Percentiles rank a stretch among this genome's conserved stretches.
These are phyloP conservation scores for Gymnocypris eckloni DNA, from an alignment of 2,797 vertebrate genomes.

Conservation along the genomic window DNA sequence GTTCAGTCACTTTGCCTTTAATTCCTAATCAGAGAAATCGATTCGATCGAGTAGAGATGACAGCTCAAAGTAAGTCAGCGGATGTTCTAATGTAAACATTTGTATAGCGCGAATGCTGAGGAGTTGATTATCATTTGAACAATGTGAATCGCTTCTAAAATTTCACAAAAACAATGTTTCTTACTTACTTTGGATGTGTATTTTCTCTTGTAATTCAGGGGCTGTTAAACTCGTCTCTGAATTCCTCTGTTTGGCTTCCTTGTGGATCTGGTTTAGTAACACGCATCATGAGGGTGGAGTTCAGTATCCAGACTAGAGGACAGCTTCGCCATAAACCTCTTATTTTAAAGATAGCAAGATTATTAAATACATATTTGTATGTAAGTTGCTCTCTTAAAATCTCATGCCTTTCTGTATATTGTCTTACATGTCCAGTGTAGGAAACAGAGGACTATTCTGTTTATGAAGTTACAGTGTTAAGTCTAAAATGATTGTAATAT, in stretches of 20 bases:
- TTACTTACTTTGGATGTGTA: conserved; percentile 25
- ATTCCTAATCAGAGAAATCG: not conserved
- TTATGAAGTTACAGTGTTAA: not conserved
- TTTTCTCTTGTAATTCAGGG: not conserved
- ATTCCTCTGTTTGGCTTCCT: not conserved
- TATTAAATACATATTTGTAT: not conserved
- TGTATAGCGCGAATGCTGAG: not conserved
- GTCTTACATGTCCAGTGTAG: not conserved
- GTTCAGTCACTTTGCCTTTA: not conserved
- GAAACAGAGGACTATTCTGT: not conserved
- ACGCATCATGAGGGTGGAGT: conserved; percentile 45
- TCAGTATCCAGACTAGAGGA: not conserved
- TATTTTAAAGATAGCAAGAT: not conserved
- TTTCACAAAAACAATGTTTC: not conserved
- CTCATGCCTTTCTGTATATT: not conserved
- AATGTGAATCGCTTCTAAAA: not conserved
- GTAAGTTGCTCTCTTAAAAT: not conserved
- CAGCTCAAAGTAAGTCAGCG: not conserved
- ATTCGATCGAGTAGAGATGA: not conserved
- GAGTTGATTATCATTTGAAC: not conserved
- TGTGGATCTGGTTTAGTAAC: conserved; percentile 19
- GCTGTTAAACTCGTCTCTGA: not conserved
- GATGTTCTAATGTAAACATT: not conserved
- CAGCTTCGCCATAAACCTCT: not conserved
- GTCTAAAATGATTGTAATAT: not conserved